Conservation (phyloP, 2,113 vertebrate species). For the Micronycteris hirsuta region DNA sequence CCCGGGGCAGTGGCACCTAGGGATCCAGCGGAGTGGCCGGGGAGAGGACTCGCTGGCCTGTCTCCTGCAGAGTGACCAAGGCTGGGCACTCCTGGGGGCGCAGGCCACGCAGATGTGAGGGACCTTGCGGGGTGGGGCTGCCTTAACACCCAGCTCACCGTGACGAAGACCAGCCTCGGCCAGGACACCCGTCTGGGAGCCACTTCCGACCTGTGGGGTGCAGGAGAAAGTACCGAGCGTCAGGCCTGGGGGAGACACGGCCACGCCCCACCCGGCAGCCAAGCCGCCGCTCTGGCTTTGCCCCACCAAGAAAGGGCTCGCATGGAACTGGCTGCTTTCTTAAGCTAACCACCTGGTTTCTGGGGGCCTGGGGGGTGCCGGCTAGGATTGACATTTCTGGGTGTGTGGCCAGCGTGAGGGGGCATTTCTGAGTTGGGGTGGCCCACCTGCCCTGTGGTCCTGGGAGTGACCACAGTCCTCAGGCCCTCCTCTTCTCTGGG, state of each 20-base stretch:
- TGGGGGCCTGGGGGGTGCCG: accelerated
- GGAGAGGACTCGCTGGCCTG: not conserved
- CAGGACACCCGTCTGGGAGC: accelerated
- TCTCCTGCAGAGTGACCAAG: not conserved
- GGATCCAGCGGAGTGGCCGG: not conserved
- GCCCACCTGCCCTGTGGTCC: not conserved
- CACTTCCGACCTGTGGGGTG: not conserved
- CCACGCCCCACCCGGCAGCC: not conserved
- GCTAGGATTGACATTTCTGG: accelerated
- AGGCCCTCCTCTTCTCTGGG: not conserved
- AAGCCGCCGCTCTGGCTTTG: not conserved
- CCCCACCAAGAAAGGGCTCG: not conserved
- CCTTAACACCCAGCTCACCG: not conserved
- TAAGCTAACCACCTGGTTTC: no score
- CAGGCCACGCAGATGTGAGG: not conserved
- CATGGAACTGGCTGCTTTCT: not conserved
- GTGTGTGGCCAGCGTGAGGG: not conserved
- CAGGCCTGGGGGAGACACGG: accelerated
- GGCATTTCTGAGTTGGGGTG: not conserved
- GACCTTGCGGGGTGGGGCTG: not conserved
- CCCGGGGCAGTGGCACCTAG: not conserved
- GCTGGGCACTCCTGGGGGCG: not conserved
- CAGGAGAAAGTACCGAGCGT: not conserved
- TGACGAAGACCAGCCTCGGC: accelerated
- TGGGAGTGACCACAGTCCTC: not conserved